Conservation (phyloP, 1,140 invertebrate genomes). For the Dufourea novaeangliae region DNA sequence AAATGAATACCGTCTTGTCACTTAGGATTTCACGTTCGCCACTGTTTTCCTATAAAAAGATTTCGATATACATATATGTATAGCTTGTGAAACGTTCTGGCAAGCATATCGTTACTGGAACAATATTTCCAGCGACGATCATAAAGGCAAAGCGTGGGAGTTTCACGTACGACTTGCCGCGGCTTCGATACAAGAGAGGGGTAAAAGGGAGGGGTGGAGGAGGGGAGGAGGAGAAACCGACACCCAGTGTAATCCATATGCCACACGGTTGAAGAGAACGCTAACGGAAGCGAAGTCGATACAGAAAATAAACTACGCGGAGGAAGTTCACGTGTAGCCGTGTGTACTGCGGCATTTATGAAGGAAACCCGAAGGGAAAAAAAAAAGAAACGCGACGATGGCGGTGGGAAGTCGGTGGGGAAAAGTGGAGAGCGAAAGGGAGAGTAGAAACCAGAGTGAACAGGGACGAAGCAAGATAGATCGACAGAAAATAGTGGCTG, state of each 20-base stretch:
- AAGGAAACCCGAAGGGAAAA: not conserved
- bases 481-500: not conserved
- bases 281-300: conserved; percentile 50
- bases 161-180: not conserved
- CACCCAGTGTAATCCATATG: conserved; percentile 46
- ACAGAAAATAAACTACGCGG: conserved; percentile 44
- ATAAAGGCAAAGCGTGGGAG: too few relatives aligned
- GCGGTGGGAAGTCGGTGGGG: not conserved
- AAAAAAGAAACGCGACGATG: conserved; percentile 2
- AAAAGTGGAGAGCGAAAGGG: not conserved
- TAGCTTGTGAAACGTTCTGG: too few relatives aligned
- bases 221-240: conserved; percentile 7
- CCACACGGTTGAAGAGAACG: conserved; percentile 14
- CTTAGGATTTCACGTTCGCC: not conserved
- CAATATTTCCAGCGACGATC: too few relatives aligned
- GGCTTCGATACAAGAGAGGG: not conserved
- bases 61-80: too few relatives aligned
- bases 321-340: conserved; percentile 33
- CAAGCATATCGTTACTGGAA: too few relatives aligned
- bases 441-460: not conserved
- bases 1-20: too few relatives aligned
- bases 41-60: not conserved
- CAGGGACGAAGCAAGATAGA: not conserved
- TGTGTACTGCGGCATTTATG: not conserved
- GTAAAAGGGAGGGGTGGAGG: not conserved